A percentile compares a stretch with the other conserved stretches of the same genome.
Evolutionary conservation across 2,113 vertebrate species (phyloP).

Genomic region (Seriola quinqueradiata): DNA sequence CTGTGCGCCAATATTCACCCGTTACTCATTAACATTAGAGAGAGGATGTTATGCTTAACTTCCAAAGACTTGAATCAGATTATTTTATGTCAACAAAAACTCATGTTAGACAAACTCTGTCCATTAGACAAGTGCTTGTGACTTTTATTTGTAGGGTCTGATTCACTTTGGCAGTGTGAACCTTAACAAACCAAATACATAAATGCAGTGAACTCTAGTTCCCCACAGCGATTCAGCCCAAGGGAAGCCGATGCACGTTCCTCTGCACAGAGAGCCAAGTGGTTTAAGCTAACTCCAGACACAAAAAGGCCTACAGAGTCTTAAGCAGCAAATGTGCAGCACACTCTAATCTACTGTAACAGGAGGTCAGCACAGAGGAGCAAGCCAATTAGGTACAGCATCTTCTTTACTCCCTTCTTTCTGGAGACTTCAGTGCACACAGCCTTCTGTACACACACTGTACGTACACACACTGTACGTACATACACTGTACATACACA

Average conservation of each 20-base stretch:
- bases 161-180: slow-evolving; percentile 1
- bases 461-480: not conserved
- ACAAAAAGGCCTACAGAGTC: slow-evolving; percentile 29
- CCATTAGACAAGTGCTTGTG: not conserved
- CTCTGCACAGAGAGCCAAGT: not conserved
- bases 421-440: slow-evolving; percentile 14
- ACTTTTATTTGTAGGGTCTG: not conserved
- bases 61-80: not conserved
- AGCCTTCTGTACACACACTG: not conserved
- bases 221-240: not conserved
- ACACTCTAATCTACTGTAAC: slow-evolving; percentile 54
- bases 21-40: not conserved
- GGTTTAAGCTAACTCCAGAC: not conserved
- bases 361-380: slow-evolving; percentile 44
- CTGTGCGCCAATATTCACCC: not conserved
- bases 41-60: not conserved
- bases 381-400: slow-evolving; percentile 56
- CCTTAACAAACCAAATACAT: not conserved
- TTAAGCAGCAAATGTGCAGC: slow-evolving; percentile 36
- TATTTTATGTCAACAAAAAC: not conserved
- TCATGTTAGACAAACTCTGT: not conserved
- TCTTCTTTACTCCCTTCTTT: slow-evolving; percentile 45
- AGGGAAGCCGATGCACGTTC: not conserved
- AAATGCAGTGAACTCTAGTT: not conserved
- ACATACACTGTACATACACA: not conserved